Percentiles rank a stretch among this genome's conserved stretches.
These are phyloP conservation scores for Sturnus vulgaris DNA, from an alignment of 2,113 vertebrate species.

Conservation along the genomic window DNA sequence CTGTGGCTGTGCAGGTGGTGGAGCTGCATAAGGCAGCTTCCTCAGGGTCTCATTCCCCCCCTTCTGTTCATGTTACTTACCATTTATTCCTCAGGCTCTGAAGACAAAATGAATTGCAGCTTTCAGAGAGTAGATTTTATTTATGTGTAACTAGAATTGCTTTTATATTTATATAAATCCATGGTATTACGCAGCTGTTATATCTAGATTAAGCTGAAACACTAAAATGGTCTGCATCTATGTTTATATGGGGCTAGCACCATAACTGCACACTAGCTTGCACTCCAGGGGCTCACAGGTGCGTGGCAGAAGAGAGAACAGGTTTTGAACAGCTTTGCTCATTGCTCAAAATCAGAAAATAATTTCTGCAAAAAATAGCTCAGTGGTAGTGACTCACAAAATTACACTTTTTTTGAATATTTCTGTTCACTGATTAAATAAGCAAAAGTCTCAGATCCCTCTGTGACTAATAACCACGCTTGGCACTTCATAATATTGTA, in stretches of 20 bases:
- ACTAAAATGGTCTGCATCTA: not conserved
- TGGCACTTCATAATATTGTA: not conserved
- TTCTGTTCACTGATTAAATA: not conserved
- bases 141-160: not conserved
- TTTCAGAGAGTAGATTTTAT: not conserved
- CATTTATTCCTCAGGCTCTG: not conserved
- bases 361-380: not conserved
- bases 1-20: not conserved
- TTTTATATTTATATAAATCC: not conserved
- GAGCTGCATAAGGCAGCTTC: not conserved
- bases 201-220: not conserved
- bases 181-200: accelerated
- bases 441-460: not conserved
- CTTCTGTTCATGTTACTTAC: not conserved
- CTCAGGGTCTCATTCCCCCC: not conserved
- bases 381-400: not conserved
- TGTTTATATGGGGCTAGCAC: not conserved
- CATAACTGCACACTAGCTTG: not conserved
- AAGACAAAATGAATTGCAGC: not conserved
- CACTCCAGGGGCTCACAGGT: not conserved
- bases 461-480: not conserved
- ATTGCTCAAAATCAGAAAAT: not conserved
- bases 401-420: not conserved
- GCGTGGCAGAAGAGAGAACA: not conserved
- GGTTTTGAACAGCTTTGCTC: not conserved